phyloP scores from a whole-genome alignment of 2,113 vertebrate genomes.

The Pomatorhinus ruficollis region DNA sequence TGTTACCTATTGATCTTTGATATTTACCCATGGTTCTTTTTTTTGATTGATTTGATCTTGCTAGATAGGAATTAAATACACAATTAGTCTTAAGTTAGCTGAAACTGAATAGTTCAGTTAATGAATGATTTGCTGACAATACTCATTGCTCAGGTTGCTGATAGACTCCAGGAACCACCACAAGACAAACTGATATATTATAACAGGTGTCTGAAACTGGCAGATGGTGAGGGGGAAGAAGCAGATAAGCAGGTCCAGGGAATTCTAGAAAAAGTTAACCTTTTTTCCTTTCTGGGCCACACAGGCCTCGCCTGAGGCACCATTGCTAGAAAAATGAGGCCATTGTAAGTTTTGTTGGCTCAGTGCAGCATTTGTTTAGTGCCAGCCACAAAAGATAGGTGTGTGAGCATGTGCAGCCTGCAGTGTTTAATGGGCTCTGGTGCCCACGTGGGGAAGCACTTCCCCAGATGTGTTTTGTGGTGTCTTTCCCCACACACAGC shows the following conservation, averaged over 20 bases:
- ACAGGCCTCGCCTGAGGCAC: background rate
- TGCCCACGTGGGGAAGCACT: background rate
- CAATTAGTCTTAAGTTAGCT: background rate
- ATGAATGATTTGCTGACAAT: background rate
- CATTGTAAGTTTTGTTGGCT: conserved; percentile 19
- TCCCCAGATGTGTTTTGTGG: background rate
- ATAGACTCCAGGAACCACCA: background rate
- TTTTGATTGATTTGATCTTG: background rate
- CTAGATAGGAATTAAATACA: background rate
- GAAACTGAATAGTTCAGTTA: background rate
- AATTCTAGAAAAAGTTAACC: conserved; percentile 33
- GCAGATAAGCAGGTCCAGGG: conserved; percentile 17
- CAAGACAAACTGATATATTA: background rate
- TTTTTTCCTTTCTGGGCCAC: conserved; percentile 6
- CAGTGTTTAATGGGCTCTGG: conserved; percentile 4
- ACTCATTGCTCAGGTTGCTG: background rate
- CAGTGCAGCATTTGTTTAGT: background rate
- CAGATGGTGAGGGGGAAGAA: conserved; percentile 7
- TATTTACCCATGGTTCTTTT: background rate
- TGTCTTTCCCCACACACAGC: background rate
- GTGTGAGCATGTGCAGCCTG: conserved; percentile 18
- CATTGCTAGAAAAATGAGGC: conserved; percentile 19
- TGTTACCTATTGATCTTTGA: background rate
- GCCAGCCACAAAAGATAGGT: background rate
- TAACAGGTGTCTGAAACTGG: conserved; percentile 12